These are phyloP conservation scores for Megaptera novaeangliae DNA, from an alignment of 2,113 vertebrate genomes.

Conservation along the genomic window DNA sequence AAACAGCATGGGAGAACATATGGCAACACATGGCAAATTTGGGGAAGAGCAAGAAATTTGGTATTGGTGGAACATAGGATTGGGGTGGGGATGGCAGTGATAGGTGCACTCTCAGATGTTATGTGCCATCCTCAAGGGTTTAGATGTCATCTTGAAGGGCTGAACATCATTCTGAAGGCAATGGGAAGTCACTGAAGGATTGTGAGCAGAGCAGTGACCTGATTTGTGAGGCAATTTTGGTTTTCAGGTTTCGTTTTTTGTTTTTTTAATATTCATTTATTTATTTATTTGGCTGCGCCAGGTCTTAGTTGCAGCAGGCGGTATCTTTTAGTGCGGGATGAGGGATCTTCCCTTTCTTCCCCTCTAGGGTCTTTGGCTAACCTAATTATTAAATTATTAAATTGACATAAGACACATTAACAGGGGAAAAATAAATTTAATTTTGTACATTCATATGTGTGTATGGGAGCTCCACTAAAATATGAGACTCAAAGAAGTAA, in stretches of 20 bases:
- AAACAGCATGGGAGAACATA: not conserved
- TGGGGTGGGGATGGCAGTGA: not conserved
- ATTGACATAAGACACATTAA: not conserved
- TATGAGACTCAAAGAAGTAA: not conserved
- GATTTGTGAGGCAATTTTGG: not conserved
- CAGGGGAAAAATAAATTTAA: not conserved
- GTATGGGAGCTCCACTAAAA: not conserved
- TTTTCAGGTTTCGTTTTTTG: not conserved
- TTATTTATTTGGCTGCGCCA: too few species aligned
- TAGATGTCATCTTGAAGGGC: not conserved
- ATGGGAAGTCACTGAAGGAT: not conserved
- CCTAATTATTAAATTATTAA: not conserved
- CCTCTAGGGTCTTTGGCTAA: not conserved
- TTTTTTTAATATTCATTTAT: too few species aligned
- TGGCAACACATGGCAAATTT: not conserved
- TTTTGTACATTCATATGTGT: not conserved
- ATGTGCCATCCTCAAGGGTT: not conserved
- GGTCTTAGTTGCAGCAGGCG: too few species aligned
- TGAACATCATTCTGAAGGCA: not conserved
- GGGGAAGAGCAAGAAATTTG: not conserved
- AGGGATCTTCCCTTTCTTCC: not conserved
- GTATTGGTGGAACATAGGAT: not conserved
- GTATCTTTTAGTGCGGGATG: too few species aligned
- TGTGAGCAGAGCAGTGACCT: not conserved
- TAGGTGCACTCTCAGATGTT: not conserved